A percentile compares a stretch with the other conserved stretches of the same genome.
Conservation (phyloP, 2,888 invertebrate genomes). For the Psylliodes chrysocephalus region DNA sequence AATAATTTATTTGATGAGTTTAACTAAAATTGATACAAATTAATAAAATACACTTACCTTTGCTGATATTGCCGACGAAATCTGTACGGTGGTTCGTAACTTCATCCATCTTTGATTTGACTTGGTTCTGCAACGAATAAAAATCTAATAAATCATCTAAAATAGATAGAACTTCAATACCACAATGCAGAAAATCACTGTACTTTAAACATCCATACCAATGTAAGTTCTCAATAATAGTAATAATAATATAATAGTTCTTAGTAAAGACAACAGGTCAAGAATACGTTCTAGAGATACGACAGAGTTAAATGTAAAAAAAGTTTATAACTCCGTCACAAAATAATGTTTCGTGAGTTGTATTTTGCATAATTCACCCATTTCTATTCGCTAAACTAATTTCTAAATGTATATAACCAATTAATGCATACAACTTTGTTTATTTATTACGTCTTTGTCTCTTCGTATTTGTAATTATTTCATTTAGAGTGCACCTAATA, state of each 20-base stretch:
- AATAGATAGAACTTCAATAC: not conserved
- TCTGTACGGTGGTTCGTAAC: slow-evolving; percentile 90
- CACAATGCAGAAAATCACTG: slow-evolving; percentile 41
- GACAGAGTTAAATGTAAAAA: slow-evolving; percentile 23
- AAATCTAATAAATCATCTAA: not conserved
- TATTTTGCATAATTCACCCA: slow-evolving; percentile 45
- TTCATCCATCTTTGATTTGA: slow-evolving; percentile 98
- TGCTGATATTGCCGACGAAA: slow-evolving; percentile 85
- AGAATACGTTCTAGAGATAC: slow-evolving; percentile 27
- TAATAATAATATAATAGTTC: too few species aligned
- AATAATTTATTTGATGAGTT: too few species aligned
- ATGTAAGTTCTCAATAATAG: too few species aligned
- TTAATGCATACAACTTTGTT: slow-evolving; percentile 36
- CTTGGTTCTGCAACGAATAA: slow-evolving; percentile 76
- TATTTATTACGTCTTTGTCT: not conserved
- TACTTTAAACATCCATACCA: slow-evolving; percentile 39
- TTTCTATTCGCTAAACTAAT: slow-evolving; percentile 20
- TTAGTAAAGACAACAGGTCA: slow-evolving; percentile 35
- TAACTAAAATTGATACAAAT: too few species aligned
- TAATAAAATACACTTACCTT: too few species aligned
- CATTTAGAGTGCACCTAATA: too few species aligned
- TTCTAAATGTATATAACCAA: slow-evolving; percentile 10
- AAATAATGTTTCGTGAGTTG: slow-evolving; percentile 40
- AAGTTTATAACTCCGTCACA: slow-evolving; percentile 23
- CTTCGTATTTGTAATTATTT: too few species aligned